phyloP scores from a whole-genome alignment of 2,888 invertebrate species.

The Rotaria magnacalcarata region DNA sequence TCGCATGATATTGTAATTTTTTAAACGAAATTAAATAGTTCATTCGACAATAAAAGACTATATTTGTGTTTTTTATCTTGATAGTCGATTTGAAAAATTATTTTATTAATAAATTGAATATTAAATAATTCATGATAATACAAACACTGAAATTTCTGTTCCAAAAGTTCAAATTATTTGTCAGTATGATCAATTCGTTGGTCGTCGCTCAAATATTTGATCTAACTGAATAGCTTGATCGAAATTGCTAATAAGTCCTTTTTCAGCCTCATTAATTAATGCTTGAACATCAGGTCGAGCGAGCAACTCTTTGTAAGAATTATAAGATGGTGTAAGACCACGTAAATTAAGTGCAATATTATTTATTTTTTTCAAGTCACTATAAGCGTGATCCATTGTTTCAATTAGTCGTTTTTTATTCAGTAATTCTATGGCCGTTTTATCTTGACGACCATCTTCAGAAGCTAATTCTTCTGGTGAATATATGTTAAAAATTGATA shows the following conservation, averaged over 20 bases:
- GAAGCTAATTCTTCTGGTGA: constrained; percentile 3
- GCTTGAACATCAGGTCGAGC: not conserved
- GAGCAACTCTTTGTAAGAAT: not conserved
- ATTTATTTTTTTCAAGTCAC: not conserved
- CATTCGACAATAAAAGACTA: not conserved
- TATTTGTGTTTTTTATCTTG: no score
- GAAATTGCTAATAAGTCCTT: not conserved
- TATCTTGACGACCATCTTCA: constrained; percentile 9
- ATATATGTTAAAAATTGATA: not conserved
- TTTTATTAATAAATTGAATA: not conserved
- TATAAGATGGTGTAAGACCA: constrained; percentile 29
- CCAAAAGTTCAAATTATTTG: not conserved
- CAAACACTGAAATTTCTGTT: no score
- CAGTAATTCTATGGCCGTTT: not conserved
- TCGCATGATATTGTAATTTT: no score
- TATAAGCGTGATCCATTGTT: not conserved
- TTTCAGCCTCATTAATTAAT: not conserved
- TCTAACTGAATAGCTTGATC: constrained; percentile 22
- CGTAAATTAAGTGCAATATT: constrained; percentile 10
- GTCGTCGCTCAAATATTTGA: constrained; percentile 34
- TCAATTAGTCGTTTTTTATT: not conserved
- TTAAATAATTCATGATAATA: not conserved
- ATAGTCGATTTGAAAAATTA: not conserved
- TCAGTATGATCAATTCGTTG: not conserved
- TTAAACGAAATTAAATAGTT: no score